Base-by-base conservation (phyloP, 1,140 invertebrate genomes). In the Philopotamus ludificatus region DNA sequence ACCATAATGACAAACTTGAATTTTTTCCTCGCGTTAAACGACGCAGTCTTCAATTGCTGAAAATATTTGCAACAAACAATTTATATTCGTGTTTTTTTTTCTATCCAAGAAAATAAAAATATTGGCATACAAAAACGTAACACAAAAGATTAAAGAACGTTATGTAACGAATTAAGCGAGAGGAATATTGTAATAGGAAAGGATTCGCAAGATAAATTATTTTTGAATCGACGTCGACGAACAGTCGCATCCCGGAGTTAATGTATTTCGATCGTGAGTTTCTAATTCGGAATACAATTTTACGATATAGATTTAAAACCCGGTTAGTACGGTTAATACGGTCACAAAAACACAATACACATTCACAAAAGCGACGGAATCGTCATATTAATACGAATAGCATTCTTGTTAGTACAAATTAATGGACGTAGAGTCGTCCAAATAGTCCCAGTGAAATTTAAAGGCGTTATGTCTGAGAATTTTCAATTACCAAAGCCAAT, bases 1-100 rank as follows among this genome's bases (percentile, higher is more conserved):
- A 87, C 86, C 70, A 93, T 75, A 76, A 94, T 89, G 41, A 85
- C 91, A 73, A 90, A 85, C 75, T 89, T 85, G 79, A 95, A 90
- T 77, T 87, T 88, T 74, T 89, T 89, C 70, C 86, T 84, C 12
- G 91, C 89, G 77, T 93, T 89, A 79, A 94, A 94, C 45, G 85
- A 85, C 71, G 86, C 84, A 44, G 85, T 83, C 79, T 90, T 89
- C 67, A 89, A 83, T 73, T 90, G 87, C 90, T 92, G 71, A 47
- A 77, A 73, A 34, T n/a, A n/a, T n/a, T 73, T 69, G 67, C 59
- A 68, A 60, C 50, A 67, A 49, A 49, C 39, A 39, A 8, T 39
- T 39, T 39, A 8, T 60, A 66, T 51, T 2, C 65, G 54, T 22
- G n/a, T n/a, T n/a, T n/a, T n/a, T n/a, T n/a, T n/a, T n/a, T n/a